A percentile compares a stretch with the other conserved stretches of the same genome.
phyloP scores from a whole-genome alignment of 1,140 invertebrate species.

The Drosophila prosaltans region DNA sequence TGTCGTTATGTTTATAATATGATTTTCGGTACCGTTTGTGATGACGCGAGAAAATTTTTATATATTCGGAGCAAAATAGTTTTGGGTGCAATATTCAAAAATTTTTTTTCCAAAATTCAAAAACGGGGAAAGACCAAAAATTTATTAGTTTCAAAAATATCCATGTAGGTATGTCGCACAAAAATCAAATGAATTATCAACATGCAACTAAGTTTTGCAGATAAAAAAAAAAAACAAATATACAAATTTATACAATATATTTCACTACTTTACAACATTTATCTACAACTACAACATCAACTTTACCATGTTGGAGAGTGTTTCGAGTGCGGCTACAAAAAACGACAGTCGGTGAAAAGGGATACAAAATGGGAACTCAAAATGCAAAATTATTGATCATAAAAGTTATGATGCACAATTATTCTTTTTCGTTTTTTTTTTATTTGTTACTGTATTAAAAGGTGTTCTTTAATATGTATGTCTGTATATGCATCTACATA shows the following conservation, averaged over 20 bases:
- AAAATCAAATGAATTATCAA: constrained; percentile 8
- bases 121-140: constrained; percentile 75
- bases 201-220: constrained; percentile 23
- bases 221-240: constrained; percentile 33
- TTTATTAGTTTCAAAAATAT: constrained; percentile 73
- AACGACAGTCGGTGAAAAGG: constrained; percentile 1
- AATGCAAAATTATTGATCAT: constrained; percentile 1
- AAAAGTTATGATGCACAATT: not conserved
- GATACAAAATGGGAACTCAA: constrained; percentile 1
- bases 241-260: not conserved
- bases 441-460: constrained; percentile 13
- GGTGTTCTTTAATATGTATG: constrained; percentile 15
- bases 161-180: constrained; percentile 6
- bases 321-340: constrained; percentile 16
- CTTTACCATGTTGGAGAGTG: constrained; percentile 32
- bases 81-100: constrained; percentile 24
- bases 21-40: constrained; percentile 25
- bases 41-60: constrained; percentile 19
- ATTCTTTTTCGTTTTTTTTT: not conserved
- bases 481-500: constrained; percentile 16
- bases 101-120: constrained; percentile 68
- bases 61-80: not conserved
- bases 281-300: constrained; percentile 36
- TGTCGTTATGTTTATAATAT: not conserved
- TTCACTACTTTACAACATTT: not conserved